Conservation (phyloP, 2,113 vertebrate genomes). For the Oplegnathus fasciatus region DNA sequence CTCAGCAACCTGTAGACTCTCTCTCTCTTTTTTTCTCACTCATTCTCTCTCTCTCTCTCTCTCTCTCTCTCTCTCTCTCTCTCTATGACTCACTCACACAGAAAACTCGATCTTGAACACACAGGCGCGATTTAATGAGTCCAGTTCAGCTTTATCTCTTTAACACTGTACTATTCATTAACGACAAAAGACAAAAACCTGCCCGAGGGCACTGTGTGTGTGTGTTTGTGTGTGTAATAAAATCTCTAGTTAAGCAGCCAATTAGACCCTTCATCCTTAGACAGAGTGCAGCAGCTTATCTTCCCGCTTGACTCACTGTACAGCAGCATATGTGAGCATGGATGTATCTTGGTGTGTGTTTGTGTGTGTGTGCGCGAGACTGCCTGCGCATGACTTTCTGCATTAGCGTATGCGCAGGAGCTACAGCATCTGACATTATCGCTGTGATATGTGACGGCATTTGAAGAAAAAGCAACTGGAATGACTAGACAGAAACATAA, state of each 20-base stretch:
- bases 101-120: conserved; percentile 31
- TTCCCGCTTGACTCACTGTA: conserved; percentile 13
- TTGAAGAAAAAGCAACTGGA: conserved; percentile 40
- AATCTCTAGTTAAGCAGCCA: conserved; percentile 65
- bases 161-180: conserved; percentile 71
- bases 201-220: conserved; percentile 33
- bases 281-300: conserved; percentile 54
- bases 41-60: background rate
- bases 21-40: background rate
- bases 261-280: conserved; percentile 62
- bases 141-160: conserved; percentile 66
- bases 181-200: conserved; percentile 59
- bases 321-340: conserved; percentile 1
- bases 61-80: background rate
- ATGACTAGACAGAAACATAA: conserved; percentile 57
- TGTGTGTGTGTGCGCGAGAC: background rate
- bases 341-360: background rate
- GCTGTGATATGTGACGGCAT: conserved; percentile 48
- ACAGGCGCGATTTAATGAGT: conserved; percentile 60
- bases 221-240: conserved; percentile 40
- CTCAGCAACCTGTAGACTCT: conserved; percentile 62
- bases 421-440: conserved; percentile 32
- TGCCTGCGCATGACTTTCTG: background rate
- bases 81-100: conserved; percentile 5
- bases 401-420: background rate